Base-by-base conservation (phyloP, 2,797 vertebrate species). In the Calcarius lapponicus region DNA sequence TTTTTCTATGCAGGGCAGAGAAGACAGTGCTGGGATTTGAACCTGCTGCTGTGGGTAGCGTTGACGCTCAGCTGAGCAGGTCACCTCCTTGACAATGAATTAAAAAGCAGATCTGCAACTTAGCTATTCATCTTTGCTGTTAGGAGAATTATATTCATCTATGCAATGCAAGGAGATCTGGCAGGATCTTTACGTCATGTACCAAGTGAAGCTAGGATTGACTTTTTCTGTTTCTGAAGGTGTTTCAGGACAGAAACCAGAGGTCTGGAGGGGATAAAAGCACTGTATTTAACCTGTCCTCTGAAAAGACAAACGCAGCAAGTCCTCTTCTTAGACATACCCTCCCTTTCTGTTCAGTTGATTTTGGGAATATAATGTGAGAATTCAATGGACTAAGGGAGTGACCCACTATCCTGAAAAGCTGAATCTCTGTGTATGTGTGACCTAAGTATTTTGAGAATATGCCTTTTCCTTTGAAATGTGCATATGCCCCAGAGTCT, bases 161-260 rank as follows among this genome's bases (percentile, higher is more conserved):
- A 7, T 19, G 69, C 60, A 61, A 48, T 65, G 36, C 78, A 79
- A 91, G 74, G 79, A 91, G 32, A 93, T 85, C 75, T 60, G 74
- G 60, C 48, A 93, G 76, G 76, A 69, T 75, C 80, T 82, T 61
- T 73, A 80, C 62, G 72, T 92, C 73, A 66, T 0, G 0, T 74
- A 69, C 75, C 50, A 88, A 93, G 47, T 61, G 80, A 91, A 85
- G 50, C 73, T 57, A 67, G 65, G 42, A 80, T 58, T 93, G 48
- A 85, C 72, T 91, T 91, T 71, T 92, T 81, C 53, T 70, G 70
- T 93, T 93, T 91, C 83, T 45, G 54, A 65, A 93, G 80, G 70
- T 86, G 56, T 75, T 92, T 82, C 65, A 83, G 79, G 78, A 78
- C 57, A 87, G 66, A 92, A 93, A 64, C 14, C 29, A 91, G 64